phyloP scores from a whole-genome alignment of 1,140 invertebrate genomes.

The Orius insidiosus region DNA sequence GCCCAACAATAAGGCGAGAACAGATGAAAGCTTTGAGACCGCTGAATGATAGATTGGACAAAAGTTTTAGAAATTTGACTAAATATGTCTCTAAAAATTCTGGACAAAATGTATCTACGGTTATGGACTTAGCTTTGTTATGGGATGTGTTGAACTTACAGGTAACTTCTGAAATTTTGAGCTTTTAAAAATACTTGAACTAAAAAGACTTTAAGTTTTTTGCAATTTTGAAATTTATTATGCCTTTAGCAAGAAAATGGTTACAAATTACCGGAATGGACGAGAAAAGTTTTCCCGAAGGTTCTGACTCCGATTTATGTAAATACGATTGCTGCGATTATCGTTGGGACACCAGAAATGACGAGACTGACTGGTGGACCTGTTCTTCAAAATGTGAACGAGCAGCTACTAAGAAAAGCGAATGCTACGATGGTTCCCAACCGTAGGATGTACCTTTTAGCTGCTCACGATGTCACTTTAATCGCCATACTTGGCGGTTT shows the following conservation, averaged over 20 bases:
- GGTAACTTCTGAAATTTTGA: slow-evolving; percentile 6
- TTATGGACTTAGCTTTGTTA: background rate
- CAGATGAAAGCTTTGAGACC: no score
- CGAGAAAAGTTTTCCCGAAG: slow-evolving; percentile 8
- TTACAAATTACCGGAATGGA: slow-evolving; percentile 12
- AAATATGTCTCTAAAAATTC: slow-evolving; percentile 9
- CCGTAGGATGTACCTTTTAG: slow-evolving; percentile 52
- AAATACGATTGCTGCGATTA: background rate
- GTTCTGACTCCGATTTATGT: slow-evolving; percentile 2
- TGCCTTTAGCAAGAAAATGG: slow-evolving; percentile 14
- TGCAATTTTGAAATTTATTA: no score
- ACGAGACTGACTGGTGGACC: slow-evolving; percentile 26
- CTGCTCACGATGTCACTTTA: slow-evolving; percentile 59
- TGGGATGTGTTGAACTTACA: slow-evolving; percentile 10
- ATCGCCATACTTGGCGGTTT: slow-evolving; percentile 5
- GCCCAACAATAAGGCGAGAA: no score
- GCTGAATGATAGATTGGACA: no score
- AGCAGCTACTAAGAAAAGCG: slow-evolving; percentile 34
- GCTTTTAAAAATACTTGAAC: no score
- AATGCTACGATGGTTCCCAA: slow-evolving; percentile 27
- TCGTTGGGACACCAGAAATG: slow-evolving; percentile 9
- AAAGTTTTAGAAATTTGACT: slow-evolving; percentile 1
- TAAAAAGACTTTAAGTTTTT: no score
- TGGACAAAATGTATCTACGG: background rate
- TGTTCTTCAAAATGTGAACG: slow-evolving; percentile 41